phyloP scores from a whole-genome alignment of 35 echinoderm and acorn worm genomes.

The Strongylocentrotus purpuratus region DNA sequence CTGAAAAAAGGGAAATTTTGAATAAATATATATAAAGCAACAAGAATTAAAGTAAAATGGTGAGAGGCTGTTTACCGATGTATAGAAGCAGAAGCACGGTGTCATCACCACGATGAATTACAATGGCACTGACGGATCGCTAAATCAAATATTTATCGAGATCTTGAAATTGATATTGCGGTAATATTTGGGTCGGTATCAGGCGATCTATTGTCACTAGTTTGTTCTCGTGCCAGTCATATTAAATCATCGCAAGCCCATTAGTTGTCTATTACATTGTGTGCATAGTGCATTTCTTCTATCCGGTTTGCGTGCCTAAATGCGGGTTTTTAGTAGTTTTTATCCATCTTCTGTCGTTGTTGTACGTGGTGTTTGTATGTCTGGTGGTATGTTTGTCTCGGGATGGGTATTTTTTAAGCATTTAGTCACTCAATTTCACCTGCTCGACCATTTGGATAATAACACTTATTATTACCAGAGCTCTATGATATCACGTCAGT shows the following conservation, averaged over 20 bases:
- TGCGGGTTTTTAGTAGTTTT: not conserved
- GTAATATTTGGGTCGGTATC: constrained; percentile 5
- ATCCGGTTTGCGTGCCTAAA: not conserved
- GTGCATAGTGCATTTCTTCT: constrained; percentile 15
- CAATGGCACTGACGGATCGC: not conserved
- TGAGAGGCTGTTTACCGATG: not conserved
- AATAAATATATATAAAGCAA: too few relatives aligned
- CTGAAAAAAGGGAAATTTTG: too few relatives aligned
- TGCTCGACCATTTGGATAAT: too few relatives aligned
- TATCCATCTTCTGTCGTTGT: not conserved
- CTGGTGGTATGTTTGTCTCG: not conserved
- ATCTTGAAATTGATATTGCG: constrained; percentile 52
- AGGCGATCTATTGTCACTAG: not conserved
- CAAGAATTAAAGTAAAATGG: not conserved
- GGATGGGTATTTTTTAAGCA: too few relatives aligned
- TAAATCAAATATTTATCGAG: constrained; percentile 40
- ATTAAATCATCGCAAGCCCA: not conserved
- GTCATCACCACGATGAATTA: constrained; percentile 15
- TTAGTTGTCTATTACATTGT: not conserved
- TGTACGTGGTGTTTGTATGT: not conserved
- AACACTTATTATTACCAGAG: too few relatives aligned
- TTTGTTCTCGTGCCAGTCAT: constrained; percentile 3
- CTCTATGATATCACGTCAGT: too few relatives aligned
- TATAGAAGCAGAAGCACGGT: not conserved
- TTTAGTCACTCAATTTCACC: too few relatives aligned